These are phyloP conservation scores for Drosophila micromelanica DNA, from an alignment of 1,140 invertebrate species.

Conservation along the genomic window DNA sequence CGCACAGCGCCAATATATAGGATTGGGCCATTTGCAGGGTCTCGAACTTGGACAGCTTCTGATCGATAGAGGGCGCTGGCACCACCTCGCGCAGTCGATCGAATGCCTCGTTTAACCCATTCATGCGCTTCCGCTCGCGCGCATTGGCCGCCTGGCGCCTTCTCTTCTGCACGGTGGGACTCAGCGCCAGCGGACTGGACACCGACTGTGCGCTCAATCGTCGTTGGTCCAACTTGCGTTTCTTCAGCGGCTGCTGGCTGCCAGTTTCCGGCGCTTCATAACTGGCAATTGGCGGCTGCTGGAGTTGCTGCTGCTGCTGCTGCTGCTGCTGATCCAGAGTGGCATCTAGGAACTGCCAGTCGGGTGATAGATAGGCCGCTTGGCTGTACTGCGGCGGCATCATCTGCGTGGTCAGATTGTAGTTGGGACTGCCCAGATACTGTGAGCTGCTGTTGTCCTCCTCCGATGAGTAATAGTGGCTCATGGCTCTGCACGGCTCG, in stretches of 20 bases:
- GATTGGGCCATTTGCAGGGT: slow-evolving; percentile 95
- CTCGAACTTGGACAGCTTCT: slow-evolving; percentile 94
- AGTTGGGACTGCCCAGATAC: slow-evolving; percentile 71
- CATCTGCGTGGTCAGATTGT: slow-evolving; percentile 43
- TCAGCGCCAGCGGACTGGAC: slow-evolving; percentile 68
- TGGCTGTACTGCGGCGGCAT: slow-evolving; percentile 44
- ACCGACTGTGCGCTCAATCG: slow-evolving; percentile 19
- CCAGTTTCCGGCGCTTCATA: not conserved
- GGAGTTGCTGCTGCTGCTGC: not conserved
- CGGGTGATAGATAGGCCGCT: slow-evolving; percentile 45
- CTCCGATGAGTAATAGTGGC: slow-evolving; percentile 73
- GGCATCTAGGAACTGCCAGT: slow-evolving; percentile 63
- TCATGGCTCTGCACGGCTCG: slow-evolving; percentile 58
- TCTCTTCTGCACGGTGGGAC: slow-evolving; percentile 87
- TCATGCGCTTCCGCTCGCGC: slow-evolving; percentile 91
- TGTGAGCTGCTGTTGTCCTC: slow-evolving; percentile 66
- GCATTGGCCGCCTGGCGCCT: slow-evolving; percentile 91
- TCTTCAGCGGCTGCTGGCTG: slow-evolving; percentile 14
- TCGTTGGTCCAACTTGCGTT: slow-evolving; percentile 23
- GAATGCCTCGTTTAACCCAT: slow-evolving; percentile 92
- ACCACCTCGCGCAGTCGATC: slow-evolving; percentile 92
- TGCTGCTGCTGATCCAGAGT: not conserved
- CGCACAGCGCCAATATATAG: slow-evolving; percentile 91
- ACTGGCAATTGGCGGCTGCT: not conserved
- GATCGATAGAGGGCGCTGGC: slow-evolving; percentile 90